Evolutionary conservation across 2,888 invertebrate genomes (phyloP), one percentile per base, ranked within the genome.

Genomic region (Temnothorax ravouxi): DNA sequence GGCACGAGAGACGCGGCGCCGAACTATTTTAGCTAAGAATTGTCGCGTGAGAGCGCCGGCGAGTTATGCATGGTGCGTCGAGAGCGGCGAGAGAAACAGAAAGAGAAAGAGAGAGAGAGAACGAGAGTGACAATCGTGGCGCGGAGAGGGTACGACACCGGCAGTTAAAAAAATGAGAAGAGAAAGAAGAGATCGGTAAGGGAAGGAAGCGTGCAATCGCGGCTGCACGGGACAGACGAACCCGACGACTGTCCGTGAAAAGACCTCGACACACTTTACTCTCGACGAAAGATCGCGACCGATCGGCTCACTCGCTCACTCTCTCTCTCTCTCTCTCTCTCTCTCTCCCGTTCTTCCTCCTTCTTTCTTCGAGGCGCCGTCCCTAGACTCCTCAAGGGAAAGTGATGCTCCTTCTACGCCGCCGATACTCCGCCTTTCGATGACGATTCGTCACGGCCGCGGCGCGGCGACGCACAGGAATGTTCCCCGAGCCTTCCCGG

Each of bases 181-280:
- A 34, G 54, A 38, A 38, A 59, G 41, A 82, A 82, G 66, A 44
- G 41, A 52, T 62, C 15, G 25, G 59, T 21, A 59, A 47, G 77
- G 34, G 80, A 84, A 83, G 83, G 64, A 83, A 82, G 62, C 54
- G 84, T 74, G 79, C 83, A 85, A 83, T 87, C 84, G 87, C 88
- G 87, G 86, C 87, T 88, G 89, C 88, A 88, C 77, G 62, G 89
- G 85, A 85, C 89, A 52, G 41, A 62, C 25, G 56, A 80, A 69
- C 79, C 88, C 91, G 90, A 92, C 92, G 92, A 93, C 94, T 94
- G 94, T 92, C 94, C 94, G 93, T 94, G 94, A 94, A 94, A 94
- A 94, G 94, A 94, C 95, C 94, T 95, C 95, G 95, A 95, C 95
- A 95, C 92, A 95, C 95, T 95, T 95, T 92, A 91, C 90, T 88